Evolutionary conservation across 1,140 invertebrate species (phyloP).

Genomic region (Pseudomyrmex flavicornis): DNA sequence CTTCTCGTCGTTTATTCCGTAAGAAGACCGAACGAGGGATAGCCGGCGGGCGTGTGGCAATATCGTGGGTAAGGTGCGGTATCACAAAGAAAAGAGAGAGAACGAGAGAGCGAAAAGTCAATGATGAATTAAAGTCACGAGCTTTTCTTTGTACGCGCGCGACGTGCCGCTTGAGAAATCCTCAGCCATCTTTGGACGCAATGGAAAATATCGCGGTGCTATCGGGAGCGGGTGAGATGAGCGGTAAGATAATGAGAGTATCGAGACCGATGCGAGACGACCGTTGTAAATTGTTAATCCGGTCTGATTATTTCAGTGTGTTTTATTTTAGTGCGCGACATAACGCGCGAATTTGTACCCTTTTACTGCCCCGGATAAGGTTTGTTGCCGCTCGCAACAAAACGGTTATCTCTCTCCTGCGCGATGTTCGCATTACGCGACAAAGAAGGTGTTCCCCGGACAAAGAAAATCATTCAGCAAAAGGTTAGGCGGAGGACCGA

Average conservation of each 20-base stretch:
- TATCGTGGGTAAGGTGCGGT: constrained; percentile 39
- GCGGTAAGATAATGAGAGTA: constrained; percentile 42
- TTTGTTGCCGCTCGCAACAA: not conserved
- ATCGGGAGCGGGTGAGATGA: constrained; percentile 26
- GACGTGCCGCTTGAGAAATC: constrained; percentile 20
- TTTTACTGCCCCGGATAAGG: constrained; percentile 24
- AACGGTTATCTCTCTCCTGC: constrained; percentile 4
- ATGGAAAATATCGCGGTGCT: constrained; percentile 34
- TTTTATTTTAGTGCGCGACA: constrained; percentile 32
- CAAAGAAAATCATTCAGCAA: constrained; percentile 44
- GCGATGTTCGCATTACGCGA: constrained; percentile 23
- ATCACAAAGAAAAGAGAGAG: constrained; percentile 21
- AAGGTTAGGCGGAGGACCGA: not conserved
- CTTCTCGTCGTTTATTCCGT: constrained; percentile 59
- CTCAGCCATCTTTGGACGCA: not conserved
- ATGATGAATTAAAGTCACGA: constrained; percentile 40
- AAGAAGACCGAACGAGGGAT: constrained; percentile 49
- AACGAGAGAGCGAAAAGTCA: constrained; percentile 4
- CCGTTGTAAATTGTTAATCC: constrained; percentile 29
- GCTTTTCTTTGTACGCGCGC: constrained; percentile 23
- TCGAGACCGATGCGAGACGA: constrained; percentile 33
- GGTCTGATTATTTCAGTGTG: constrained; percentile 16
- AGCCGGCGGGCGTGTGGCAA: constrained; percentile 61
- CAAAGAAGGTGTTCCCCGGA: constrained; percentile 34
- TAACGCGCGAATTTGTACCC: not conserved